phyloP scores from a whole-genome alignment of 2,113 vertebrate species.

The Tragelaphus scriptus region DNA sequence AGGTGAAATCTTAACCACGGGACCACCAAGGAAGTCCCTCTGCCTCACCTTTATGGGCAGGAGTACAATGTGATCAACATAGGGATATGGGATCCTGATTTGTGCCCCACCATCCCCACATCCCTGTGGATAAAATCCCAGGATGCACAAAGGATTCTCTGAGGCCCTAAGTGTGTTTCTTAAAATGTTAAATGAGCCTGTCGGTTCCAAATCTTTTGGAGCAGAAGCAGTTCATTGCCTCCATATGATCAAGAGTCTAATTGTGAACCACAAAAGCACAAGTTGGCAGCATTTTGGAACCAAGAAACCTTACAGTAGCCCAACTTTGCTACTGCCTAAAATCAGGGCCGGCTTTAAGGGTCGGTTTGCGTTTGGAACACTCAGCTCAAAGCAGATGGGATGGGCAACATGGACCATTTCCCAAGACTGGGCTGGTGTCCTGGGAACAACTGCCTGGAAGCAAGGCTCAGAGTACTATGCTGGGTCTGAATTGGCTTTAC shows the following conservation, averaged over 20 bases:
- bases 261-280: background rate
- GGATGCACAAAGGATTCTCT: background rate
- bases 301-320: background rate
- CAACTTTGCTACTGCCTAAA: background rate
- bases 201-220: background rate
- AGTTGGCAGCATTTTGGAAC: background rate
- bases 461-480: background rate
- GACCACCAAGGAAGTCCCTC: background rate
- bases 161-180: background rate
- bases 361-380: background rate
- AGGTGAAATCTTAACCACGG: background rate
- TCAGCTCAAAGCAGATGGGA: background rate
- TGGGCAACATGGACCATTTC: background rate
- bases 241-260: background rate
- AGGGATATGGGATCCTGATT: background rate
- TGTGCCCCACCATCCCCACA: background rate
- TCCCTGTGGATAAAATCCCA: background rate
- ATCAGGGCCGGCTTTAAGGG: background rate
- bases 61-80: accelerated
- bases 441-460: background rate
- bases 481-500: background rate
- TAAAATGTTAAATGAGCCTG: background rate
- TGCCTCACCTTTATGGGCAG: background rate
- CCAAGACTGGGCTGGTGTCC: background rate
- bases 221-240: background rate